Percentiles rank a stretch among this genome's conserved stretches.
Conservation (phyloP, 2,797 vertebrate genomes). For the Lateolabrax maculatus region DNA sequence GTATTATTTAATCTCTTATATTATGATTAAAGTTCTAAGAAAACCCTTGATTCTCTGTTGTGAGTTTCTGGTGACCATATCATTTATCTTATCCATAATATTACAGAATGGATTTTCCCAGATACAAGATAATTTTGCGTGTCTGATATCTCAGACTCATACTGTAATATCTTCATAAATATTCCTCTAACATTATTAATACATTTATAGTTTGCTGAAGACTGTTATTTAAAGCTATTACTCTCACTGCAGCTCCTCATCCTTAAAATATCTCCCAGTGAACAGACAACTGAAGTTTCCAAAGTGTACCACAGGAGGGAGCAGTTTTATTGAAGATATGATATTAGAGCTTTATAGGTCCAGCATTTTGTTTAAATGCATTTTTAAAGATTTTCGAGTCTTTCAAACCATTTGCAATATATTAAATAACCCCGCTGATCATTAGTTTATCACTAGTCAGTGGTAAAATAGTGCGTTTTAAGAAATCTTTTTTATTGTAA, state of each 20-base stretch:
- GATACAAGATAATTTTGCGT: neutral
- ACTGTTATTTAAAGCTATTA: neutral
- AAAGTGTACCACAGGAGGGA: conserved; percentile 41
- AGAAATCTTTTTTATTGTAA: neutral
- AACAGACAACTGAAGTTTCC: neutral
- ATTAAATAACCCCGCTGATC: rapidly evolving
- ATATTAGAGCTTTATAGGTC: neutral
- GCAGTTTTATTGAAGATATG: neutral
- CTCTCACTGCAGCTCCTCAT: neutral
- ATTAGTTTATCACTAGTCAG: neutral
- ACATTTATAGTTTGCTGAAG: neutral
- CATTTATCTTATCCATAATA: neutral
- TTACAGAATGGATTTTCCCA: neutral
- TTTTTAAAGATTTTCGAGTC: neutral
- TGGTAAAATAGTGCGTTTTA: neutral
- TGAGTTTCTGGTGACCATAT: neutral
- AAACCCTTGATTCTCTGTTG: neutral
- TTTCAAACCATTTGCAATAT: neutral
- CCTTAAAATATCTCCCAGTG: neutral
- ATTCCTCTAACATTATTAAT: neutral
- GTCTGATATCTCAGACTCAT: neutral
- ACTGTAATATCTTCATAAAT: neutral
- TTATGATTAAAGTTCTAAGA: neutral
- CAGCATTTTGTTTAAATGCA: neutral
- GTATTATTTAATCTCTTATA: neutral